These are phyloP conservation scores for Pterocles orientalis DNA, from an alignment of 2,113 vertebrate species.

Conservation along the genomic window DNA sequence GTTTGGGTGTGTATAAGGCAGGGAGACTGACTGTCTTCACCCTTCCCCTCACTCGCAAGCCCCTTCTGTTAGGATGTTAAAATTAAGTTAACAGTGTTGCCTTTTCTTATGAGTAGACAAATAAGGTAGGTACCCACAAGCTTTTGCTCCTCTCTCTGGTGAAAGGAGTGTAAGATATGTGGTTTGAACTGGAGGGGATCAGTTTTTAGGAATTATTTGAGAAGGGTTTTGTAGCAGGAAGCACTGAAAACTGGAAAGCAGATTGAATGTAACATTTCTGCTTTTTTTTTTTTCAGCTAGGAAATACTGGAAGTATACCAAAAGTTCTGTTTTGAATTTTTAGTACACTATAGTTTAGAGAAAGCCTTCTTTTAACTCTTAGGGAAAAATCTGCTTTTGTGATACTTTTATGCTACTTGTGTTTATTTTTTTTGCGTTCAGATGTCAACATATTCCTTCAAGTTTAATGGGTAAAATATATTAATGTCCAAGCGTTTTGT, in stretches of 20 bases:
- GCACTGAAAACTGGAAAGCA: not conserved
- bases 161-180: not conserved
- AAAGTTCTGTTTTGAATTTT: not conserved
- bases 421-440: not conserved
- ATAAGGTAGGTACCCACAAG: not conserved
- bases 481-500: not conserved
- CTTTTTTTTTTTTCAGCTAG: not conserved
- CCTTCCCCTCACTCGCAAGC: rapidly evolving
- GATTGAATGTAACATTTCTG: not conserved
- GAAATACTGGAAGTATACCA: not conserved
- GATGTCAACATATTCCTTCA: not conserved
- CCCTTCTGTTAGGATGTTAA: not conserved
- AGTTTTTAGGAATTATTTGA: not conserved
- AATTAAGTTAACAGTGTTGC: not conserved
- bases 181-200: not conserved
- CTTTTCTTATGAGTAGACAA: not conserved
- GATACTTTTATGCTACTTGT: not conserved
- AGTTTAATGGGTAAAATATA: not conserved
- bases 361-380: not conserved
- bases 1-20: not conserved
- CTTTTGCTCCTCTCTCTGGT: not conserved
- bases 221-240: not conserved
- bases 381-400: not conserved
- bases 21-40: not conserved
- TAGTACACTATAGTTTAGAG: not conserved